phyloP scores from a whole-genome alignment of 2,888 invertebrate genomes.

The Leucoptera coffeella region DNA sequence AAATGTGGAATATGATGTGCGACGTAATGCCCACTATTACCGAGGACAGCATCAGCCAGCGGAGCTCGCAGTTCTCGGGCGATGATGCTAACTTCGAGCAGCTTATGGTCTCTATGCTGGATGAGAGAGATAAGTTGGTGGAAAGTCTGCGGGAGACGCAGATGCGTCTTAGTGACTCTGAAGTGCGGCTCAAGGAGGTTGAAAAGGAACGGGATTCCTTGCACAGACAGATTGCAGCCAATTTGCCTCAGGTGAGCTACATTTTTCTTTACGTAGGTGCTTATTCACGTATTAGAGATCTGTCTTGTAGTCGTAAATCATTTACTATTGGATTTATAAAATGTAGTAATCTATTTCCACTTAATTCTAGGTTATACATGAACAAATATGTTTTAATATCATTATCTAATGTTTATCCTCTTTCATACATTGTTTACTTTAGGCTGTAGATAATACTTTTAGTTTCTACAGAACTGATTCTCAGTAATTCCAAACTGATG shows the following conservation, averaged over 20 bases:
- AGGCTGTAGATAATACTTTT: no score
- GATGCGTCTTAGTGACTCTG: conserved; percentile 84
- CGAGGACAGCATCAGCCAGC: conserved; percentile 94
- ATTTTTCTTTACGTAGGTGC: no score
- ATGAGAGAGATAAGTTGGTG: conserved; percentile 97
- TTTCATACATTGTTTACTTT: no score
- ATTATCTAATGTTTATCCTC: no score
- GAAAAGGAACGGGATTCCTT: conserved; percentile 96
- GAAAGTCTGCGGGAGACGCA: conserved; percentile 94
- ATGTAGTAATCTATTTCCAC: no score
- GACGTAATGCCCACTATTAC: conserved; percentile 99
- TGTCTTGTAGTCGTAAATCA: conserved; percentile 63
- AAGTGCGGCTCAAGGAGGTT: conserved; percentile 77
- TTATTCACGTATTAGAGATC: no score
- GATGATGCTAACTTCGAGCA: conserved; percentile 99
- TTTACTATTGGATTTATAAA: conserved; percentile 47
- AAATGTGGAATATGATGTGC: conserved; percentile 99
- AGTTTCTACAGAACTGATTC: no score
- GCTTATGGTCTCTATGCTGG: conserved; percentile 99
- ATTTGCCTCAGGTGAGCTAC: conserved; percentile 98
- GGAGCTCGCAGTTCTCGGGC: conserved; percentile 89
- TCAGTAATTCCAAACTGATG: no score
- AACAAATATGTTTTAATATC: no score
- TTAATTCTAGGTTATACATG: no score
- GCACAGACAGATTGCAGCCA: conserved; percentile 91